A percentile compares a stretch with the other conserved stretches of the same genome.
Evolutionary conservation across 2,797 vertebrate species (phyloP).

Genomic region (Fundulus diaphanus): DNA sequence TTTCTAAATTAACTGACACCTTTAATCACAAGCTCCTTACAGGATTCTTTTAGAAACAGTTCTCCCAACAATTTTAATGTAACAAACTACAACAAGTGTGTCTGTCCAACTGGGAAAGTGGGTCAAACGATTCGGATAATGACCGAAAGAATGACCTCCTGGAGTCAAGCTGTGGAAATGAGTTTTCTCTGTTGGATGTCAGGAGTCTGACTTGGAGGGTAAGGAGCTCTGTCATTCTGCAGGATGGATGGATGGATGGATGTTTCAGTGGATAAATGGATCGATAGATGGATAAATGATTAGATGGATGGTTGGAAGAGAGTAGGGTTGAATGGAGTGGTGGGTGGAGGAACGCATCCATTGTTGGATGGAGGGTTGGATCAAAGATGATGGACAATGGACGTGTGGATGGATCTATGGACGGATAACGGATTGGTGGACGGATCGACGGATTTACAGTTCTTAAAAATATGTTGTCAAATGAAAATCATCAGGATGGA

Average conservation of each 20-base stretch:
- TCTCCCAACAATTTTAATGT: background rate
- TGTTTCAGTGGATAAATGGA: background rate
- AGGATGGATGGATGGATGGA: background rate
- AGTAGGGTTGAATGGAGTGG: too few species aligned
- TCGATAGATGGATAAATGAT: background rate
- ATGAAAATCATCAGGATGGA: background rate
- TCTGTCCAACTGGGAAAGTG: background rate
- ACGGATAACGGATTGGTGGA: too few species aligned
- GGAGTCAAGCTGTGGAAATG: too few species aligned
- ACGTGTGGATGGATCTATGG: too few species aligned
- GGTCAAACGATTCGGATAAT: too few species aligned
- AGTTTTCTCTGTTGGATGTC: too few species aligned
- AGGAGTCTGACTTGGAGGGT: too few species aligned
- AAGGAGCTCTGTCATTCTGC: too few species aligned
- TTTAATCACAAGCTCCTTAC: background rate
- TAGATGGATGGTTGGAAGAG: background rate
- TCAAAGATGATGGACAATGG: too few species aligned
- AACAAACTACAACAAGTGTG: background rate
- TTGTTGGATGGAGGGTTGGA: too few species aligned
- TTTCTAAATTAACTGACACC: background rate
- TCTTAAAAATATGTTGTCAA: background rate
- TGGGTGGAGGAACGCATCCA: background rate
- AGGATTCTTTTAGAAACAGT: background rate
- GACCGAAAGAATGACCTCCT: too few species aligned
- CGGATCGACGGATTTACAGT: too few species aligned